phyloP scores from a whole-genome alignment of 2,888 invertebrate genomes.

The Linnaemya vulpina region DNA sequence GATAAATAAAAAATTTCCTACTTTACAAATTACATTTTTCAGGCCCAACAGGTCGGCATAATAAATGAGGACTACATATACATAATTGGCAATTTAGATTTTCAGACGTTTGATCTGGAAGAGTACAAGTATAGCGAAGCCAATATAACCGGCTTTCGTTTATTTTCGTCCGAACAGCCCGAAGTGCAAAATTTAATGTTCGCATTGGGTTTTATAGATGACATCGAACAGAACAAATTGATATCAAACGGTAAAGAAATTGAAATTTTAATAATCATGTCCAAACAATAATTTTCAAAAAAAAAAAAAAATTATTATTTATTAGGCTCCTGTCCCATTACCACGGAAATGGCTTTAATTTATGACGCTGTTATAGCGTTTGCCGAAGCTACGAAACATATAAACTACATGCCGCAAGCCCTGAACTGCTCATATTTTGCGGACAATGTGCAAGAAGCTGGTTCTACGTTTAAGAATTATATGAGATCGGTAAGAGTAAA shows the following conservation, averaged over 20 bases:
- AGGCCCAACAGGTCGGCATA: conserved; percentile 97
- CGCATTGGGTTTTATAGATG: conserved; percentile 67
- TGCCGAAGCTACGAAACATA: conserved; percentile 88
- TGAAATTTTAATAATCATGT: background rate
- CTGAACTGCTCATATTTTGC: conserved; percentile 85
- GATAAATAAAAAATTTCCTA: too few species aligned
- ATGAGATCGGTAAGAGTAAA: conserved; percentile 83
- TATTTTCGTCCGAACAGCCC: conserved; percentile 86
- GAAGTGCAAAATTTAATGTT: conserved; percentile 82
- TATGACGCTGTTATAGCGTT: conserved; percentile 93
- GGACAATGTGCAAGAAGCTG: conserved; percentile 88
- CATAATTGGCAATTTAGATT: conserved; percentile 91
- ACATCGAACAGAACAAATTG: conserved; percentile 58
- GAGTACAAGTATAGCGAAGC: conserved; percentile 91
- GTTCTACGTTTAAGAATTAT: conserved; percentile 91
- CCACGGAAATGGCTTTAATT: conserved; percentile 89
- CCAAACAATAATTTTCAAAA: background rate
- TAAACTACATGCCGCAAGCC: conserved; percentile 84
- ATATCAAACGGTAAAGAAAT: conserved; percentile 70
- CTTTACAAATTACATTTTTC: conserved; percentile 10
- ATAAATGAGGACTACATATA: conserved; percentile 96
- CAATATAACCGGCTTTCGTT: conserved; percentile 90
- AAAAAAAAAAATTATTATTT: too few species aligned
- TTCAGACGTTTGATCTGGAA: conserved; percentile 86
- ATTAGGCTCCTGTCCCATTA: conserved; percentile 78